A percentile compares a stretch with the other conserved stretches of the same genome.
Evolutionary conservation across 2,113 vertebrate species (phyloP).

Genomic region (Pleuronectes platessa): DNA sequence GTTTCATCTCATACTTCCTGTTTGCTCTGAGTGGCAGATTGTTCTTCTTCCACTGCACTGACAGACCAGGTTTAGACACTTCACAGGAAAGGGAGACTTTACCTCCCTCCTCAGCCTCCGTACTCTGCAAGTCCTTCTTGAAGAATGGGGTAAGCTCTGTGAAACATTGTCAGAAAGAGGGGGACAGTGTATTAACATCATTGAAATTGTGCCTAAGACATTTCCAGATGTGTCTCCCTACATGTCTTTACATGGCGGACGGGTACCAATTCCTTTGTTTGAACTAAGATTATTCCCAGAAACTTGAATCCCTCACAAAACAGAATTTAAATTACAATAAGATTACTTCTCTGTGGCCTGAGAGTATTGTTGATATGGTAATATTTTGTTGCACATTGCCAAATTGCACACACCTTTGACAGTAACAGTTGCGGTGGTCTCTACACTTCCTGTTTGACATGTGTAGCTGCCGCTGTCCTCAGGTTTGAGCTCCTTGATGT

Average conservation of each 20-base stretch:
- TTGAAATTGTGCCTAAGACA: too few species aligned
- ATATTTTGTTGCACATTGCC: neutral
- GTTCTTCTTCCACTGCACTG: conserved; percentile 20
- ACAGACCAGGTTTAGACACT: conserved; percentile 3
- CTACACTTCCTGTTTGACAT: conserved; percentile 47
- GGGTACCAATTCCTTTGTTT: neutral
- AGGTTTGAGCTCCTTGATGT: conserved; percentile 79
- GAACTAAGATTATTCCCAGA: neutral
- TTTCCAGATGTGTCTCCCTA: neutral
- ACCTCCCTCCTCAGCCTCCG: neutral
- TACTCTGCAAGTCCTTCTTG: conserved; percentile 1
- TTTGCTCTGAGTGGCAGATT: neutral
- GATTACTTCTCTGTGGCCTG: neutral
- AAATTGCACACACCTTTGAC: conserved; percentile 78
- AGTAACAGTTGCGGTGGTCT: conserved; percentile 42
- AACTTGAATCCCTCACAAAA: neutral
- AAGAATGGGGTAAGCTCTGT: conserved; percentile 5
- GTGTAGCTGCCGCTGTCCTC: conserved; percentile 84
- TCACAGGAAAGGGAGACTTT: neutral
- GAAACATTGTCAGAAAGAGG: neutral
- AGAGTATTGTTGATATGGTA: neutral
- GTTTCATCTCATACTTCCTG: neutral
- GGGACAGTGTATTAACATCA: neutral
- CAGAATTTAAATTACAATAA: neutral
- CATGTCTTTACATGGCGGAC: neutral